Evolutionary conservation across 2,888 invertebrate genomes (phyloP).

Genomic region (Deilephila porcellus): DNA sequence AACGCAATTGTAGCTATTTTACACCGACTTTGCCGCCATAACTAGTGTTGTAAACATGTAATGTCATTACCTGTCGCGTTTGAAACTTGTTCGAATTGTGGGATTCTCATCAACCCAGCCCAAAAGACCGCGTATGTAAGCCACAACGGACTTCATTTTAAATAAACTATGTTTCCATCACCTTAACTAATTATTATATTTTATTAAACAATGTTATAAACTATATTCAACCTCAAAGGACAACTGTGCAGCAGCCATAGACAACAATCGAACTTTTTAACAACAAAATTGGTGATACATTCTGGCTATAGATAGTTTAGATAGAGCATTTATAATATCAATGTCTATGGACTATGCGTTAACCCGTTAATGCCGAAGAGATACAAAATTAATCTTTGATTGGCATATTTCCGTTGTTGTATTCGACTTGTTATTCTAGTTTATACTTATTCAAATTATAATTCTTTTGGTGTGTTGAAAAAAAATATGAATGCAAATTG

Average conservation of each 20-base stretch:
- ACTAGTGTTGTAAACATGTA: constrained; percentile 78
- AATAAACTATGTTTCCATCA: constrained; percentile 68
- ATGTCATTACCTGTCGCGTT: constrained; percentile 82
- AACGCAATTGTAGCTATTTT: constrained; percentile 46
- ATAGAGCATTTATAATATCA: constrained; percentile 6
- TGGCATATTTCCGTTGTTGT: no score
- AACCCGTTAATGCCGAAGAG: no score
- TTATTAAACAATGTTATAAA: constrained; percentile 47
- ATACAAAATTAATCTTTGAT: no score
- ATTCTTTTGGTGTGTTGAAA: no score
- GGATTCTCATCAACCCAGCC: constrained; percentile 69
- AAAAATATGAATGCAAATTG: no score
- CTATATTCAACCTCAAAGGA: constrained; percentile 53
- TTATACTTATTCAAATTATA: no score
- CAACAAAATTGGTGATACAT: background rate
- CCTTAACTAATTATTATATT: constrained; percentile 45
- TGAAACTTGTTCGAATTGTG: constrained; percentile 64
- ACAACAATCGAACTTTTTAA: constrained; percentile 33
- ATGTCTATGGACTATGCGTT: background rate
- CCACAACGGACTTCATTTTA: constrained; percentile 78
- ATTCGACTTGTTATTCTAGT: no score
- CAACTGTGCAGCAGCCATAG: constrained; percentile 52
- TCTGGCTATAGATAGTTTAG: no score
- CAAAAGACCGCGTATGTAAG: constrained; percentile 73
- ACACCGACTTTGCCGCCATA: constrained; percentile 80